These are phyloP conservation scores for Erannis defoliaria DNA, from an alignment of 2,888 invertebrate genomes.

Conservation along the genomic window DNA sequence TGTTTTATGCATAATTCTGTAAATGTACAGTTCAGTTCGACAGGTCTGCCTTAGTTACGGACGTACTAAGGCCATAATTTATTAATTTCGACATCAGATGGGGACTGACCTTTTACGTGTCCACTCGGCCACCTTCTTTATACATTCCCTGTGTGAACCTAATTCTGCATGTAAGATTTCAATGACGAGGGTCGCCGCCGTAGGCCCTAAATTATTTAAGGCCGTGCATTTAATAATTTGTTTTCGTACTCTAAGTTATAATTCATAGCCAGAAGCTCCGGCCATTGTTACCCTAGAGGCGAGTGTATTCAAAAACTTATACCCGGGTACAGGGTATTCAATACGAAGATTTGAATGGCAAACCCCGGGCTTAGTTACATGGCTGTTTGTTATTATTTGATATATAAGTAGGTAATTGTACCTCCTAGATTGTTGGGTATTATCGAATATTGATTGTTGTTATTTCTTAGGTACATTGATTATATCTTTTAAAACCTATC, in stretches of 20 bases:
- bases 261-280: conserved; percentile 46
- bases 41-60: conserved; percentile 1
- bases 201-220: conserved; percentile 51
- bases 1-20: too few relatives aligned
- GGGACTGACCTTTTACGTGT: conserved; percentile 30
- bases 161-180: conserved; percentile 54
- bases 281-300: conserved; percentile 46
- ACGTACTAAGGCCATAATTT: conserved; percentile 37
- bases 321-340: conserved; percentile 25
- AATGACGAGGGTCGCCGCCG: conserved; percentile 58
- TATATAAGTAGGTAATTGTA: background rate
- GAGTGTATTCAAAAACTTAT: conserved; percentile 31
- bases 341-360: conserved; percentile 27
- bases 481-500: background rate
- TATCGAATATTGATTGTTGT: background rate
- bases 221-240: conserved; percentile 56
- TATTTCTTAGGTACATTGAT: background rate
- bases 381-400: conserved; percentile 7
- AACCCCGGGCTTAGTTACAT: conserved; percentile 12
- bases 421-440: background rate
- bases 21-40: background rate
- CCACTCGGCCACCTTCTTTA: conserved; percentile 45
- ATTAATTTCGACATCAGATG: conserved; percentile 30
- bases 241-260: conserved; percentile 49
- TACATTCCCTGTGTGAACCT: conserved; percentile 48